These are phyloP conservation scores for Squalus acanthias DNA, from an alignment of 2,797 vertebrate genomes.

Conservation along the genomic window DNA sequence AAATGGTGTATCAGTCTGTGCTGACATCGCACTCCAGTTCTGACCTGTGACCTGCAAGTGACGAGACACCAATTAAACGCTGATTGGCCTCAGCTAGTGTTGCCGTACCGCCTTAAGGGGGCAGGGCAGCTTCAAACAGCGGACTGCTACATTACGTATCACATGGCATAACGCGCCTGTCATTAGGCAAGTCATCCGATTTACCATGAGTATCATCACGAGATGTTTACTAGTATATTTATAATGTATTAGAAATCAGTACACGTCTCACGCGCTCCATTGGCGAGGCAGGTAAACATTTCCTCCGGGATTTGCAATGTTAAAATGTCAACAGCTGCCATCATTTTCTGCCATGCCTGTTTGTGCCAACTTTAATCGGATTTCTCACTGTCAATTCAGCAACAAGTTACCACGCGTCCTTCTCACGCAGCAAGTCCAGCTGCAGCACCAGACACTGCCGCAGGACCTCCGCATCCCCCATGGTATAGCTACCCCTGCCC, in stretches of 20 bases:
- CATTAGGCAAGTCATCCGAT: not conserved
- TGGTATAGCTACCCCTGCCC: not conserved
- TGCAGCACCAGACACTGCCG: not conserved
- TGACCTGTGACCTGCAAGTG: not conserved
- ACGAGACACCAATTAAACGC: not conserved
- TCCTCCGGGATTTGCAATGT: not conserved
- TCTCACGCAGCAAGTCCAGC: not conserved
- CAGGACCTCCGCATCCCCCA: too few relatives aligned
- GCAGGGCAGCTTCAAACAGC: not conserved
- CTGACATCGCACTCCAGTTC: not conserved
- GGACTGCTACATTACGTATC: not conserved
- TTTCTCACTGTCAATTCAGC: not conserved
- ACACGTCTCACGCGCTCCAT: not conserved
- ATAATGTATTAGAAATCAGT: not conserved
- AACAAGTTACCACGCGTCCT: not conserved
- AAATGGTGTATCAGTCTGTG: not conserved
- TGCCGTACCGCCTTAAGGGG: not conserved
- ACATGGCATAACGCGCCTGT: not conserved
- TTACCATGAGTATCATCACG: not conserved
- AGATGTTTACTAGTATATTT: not conserved
- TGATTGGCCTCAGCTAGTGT: not conserved
- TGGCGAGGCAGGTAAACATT: not conserved
- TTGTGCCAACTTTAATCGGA: not conserved
- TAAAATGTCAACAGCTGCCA: slow-evolving; percentile 3
- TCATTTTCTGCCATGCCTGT: not conserved